These are phyloP conservation scores for Syrrhaptes paradoxus DNA, from an alignment of 2,113 vertebrate species.

Conservation along the genomic window DNA sequence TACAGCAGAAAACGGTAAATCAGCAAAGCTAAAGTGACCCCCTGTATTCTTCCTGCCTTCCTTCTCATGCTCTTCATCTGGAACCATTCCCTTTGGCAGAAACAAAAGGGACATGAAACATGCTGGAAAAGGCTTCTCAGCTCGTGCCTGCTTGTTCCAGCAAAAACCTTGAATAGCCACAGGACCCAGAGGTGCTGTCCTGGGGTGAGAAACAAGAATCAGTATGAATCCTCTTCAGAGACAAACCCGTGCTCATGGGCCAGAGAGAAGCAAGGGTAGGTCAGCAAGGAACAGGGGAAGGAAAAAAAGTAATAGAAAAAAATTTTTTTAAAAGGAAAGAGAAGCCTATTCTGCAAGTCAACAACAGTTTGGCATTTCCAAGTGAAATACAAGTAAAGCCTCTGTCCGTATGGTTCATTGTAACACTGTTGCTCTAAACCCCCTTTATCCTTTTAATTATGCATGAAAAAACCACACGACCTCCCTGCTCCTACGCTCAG, in stretches of 20 bases:
- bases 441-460: slow-evolving; percentile 80
- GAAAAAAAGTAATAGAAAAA: background rate
- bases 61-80: background rate
- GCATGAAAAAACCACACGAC: slow-evolving; percentile 78
- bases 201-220: background rate
- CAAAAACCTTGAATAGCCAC: background rate
- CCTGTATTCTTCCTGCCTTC: background rate
- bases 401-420: slow-evolving; percentile 64
- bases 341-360: slow-evolving; percentile 40
- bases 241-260: background rate
- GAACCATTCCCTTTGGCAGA: background rate
- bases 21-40: background rate
- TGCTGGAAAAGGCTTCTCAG: background rate
- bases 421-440: slow-evolving; percentile 63
- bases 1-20: background rate
- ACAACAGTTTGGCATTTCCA: slow-evolving; percentile 47
- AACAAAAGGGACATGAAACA: background rate
- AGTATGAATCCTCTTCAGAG: background rate
- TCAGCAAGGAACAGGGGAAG: background rate
- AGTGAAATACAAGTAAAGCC: slow-evolving; percentile 35
- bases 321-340: background rate
- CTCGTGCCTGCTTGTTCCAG: background rate
- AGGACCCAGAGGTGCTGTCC: background rate
- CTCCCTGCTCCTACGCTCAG: slow-evolving; percentile 59
- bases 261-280: background rate